Base-by-base conservation (phyloP, 2,888 invertebrate genomes). In the Tribolium freemani region DNA sequence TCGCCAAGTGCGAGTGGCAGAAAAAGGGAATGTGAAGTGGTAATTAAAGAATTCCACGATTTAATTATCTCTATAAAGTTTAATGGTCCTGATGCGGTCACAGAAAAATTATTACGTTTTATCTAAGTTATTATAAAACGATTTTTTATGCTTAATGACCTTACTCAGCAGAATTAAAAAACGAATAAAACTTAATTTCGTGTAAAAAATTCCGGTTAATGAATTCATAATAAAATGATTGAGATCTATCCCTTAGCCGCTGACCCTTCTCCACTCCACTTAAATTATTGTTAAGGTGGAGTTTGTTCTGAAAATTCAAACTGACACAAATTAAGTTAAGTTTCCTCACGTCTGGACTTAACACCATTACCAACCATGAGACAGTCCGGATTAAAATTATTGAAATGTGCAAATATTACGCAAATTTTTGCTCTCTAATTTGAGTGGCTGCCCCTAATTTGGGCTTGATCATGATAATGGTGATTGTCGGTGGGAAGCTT, bases 401-500 rank as follows among this genome's bases (percentile, higher is more conserved):
- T 51, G n/a, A 20, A 51, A 50, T 38, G 31, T 38, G 5, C 1
- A 38, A 38, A 38, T 5, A n/a, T n/a, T 9, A 1, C 6, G 31
- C 6, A 31, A 31, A 31, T 31, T 31, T 31, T 31, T 31, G 31
- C 6, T 9, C 31, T 3, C 38, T 38, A 38, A 38, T 38, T 38
- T 38, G 9, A 38, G 44, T 38, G 56, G 56, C 10, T 31, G 56
- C 0, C 31, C 31, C 6, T 31, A 56, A 56, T 56, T 56, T 30
- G 31, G 38, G 30, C n/a, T 10, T 10, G 30, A 56, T 56, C 31
- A 56, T 31, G 31, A 31, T 56, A 56, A 56, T 56, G 56, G 56
- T 56, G 38, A 56, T 56, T 56, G 56, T 56, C 31, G 44, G 57
- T 44, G 31, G 31, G 57, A 16, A 26, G 57, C n/a, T 20, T 11